Conservation (phyloP, 2,888 invertebrate genomes). For the Dolichomitus sp. region DNA sequence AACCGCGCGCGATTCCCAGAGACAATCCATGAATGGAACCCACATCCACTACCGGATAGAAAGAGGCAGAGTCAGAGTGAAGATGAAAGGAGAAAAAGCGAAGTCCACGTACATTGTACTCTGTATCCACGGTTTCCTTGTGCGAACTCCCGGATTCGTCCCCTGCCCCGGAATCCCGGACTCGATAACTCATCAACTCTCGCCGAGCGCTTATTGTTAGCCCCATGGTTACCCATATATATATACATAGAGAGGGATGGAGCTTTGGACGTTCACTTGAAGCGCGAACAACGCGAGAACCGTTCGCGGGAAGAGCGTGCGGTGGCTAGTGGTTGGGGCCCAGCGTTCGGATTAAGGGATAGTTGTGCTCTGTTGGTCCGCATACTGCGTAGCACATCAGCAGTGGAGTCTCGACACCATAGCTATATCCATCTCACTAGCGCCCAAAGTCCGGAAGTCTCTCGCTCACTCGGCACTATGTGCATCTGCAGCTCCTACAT, state of each 20-base stretch:
- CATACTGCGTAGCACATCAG: slow-evolving; percentile 28
- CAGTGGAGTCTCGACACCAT: slow-evolving; percentile 22
- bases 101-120: slow-evolving; percentile 21
- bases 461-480: slow-evolving; percentile 44
- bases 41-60: slow-evolving; percentile 2
- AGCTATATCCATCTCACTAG: slow-evolving; percentile 22
- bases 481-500: slow-evolving; percentile 41
- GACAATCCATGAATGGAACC: slow-evolving; percentile 58
- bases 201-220: slow-evolving; percentile 58
- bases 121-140: slow-evolving; percentile 36
- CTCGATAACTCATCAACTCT: slow-evolving; percentile 66
- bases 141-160: slow-evolving; percentile 33
- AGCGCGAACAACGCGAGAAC: slow-evolving; percentile 43
- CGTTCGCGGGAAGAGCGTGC: slow-evolving; percentile 20
- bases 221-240: slow-evolving; percentile 16
- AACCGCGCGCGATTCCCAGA: slow-evolving; percentile 50
- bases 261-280: slow-evolving; percentile 41
- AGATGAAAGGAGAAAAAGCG: not conserved
- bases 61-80: not conserved
- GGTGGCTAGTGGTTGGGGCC: slow-evolving; percentile 35
- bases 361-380: slow-evolving; percentile 56
- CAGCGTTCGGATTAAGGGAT: slow-evolving; percentile 61
- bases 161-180: slow-evolving; percentile 36
- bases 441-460: slow-evolving; percentile 59
- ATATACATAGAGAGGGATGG: slow-evolving; percentile 6